Base-by-base conservation (phyloP, 2,888 invertebrate genomes). In the Neria commutata region DNA sequence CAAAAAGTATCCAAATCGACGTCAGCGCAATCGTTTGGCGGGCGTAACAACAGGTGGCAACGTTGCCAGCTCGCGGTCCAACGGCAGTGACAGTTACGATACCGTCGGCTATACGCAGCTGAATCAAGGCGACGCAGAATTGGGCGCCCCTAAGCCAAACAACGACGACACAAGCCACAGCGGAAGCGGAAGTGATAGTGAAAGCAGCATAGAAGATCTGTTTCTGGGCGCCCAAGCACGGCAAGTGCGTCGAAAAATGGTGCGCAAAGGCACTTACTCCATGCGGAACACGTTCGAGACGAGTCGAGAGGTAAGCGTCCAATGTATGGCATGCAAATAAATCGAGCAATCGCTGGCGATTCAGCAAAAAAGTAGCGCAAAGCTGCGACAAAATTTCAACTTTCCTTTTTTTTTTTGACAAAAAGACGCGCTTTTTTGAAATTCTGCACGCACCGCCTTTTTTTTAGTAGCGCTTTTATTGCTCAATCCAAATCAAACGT, bases 141-240 rank as follows among this genome's bases (percentile, higher is more conserved):
- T 54, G 3, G 77, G 64, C 8, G 57, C 60, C 6, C 61, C 48
- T 45, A 65, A 26, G 29, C 69, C 63, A 37, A 65, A 63, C 14
- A 67, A 61, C 10, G 63, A 57, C 50, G 65, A 63, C 19, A 37
- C 34, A 53, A 65, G 58, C 29, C 63, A 58, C 61, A 70, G 63
- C 40, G 58, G 58, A 24, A 42, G 11, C 4, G 29, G 34, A 6
- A 42, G 60, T 46, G 55, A 54, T 33, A 68, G 65, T 60, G 69
- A 65, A 57, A 76, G 71, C 68, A 76, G 74, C 57, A 67, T 67
- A n/a, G 77, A 77, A 48, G 72, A 78, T 67, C 61, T 77, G 6
- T 77, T 74, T 45, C 62, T 59, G 25, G 50, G 54, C n/a, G 67
- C 66, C 40, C 63, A 67, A 8, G 67, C 64, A 2, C 58, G 67